Percentiles rank a stretch among this genome's conserved stretches.
Conservation (phyloP, 1,140 invertebrate genomes). For the Oncopodura yosiiana region DNA sequence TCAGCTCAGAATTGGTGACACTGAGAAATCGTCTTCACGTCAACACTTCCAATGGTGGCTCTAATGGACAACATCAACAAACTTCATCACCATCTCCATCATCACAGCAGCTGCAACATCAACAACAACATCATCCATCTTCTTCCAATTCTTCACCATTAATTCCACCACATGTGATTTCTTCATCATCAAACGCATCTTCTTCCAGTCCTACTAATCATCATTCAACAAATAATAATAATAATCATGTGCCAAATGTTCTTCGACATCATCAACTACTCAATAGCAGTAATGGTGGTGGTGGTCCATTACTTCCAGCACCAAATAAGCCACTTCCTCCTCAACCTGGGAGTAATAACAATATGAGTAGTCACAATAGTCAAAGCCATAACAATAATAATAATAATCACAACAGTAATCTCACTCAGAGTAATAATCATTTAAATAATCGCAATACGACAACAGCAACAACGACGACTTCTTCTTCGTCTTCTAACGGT, state of each 20-base stretch:
- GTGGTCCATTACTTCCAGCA: background rate
- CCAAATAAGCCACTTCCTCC: slow-evolving; percentile 41
- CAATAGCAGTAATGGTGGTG: background rate
- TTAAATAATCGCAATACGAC: background rate
- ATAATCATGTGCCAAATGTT: slow-evolving; percentile 6
- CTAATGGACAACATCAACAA: slow-evolving; percentile 16
- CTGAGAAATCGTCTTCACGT: slow-evolving; percentile 62
- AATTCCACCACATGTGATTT: slow-evolving; percentile 3
- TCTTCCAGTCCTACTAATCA: slow-evolving; percentile 29
- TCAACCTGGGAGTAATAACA: slow-evolving; percentile 39
- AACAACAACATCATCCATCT: slow-evolving; percentile 6
- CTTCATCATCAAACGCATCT: slow-evolving; percentile 28
- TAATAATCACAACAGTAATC: slow-evolving; percentile 7
- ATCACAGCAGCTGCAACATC: slow-evolving; percentile 28
- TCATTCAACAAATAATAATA: background rate
- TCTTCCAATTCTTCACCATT: too few relatives aligned
- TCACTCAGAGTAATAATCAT: slow-evolving; percentile 4
- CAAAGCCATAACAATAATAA: slow-evolving; percentile 1
- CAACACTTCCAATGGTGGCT: slow-evolving; percentile 32
- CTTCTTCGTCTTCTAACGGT: slow-evolving; percentile 5
- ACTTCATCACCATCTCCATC: slow-evolving; percentile 18
- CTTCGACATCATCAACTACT: slow-evolving; percentile 4
- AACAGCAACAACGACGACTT: slow-evolving; percentile 11
- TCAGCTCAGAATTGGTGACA: slow-evolving; percentile 80
- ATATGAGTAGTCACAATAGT: slow-evolving; percentile 19